A percentile compares a stretch with the other conserved stretches of the same genome.
phyloP scores from a whole-genome alignment of 1,140 invertebrate species.

The Brachionus calyciflorus region DNA sequence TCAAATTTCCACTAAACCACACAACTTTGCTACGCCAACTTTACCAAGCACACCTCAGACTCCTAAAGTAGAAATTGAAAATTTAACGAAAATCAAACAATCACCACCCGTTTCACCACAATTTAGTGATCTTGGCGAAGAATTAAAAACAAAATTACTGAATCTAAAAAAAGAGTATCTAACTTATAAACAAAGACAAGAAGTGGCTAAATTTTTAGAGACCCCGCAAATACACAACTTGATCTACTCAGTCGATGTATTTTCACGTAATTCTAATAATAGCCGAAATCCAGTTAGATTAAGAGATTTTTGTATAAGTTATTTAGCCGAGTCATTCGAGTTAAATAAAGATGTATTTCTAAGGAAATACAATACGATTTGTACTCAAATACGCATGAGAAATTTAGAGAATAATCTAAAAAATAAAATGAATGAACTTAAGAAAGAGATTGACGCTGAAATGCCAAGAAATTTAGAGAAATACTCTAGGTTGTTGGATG shows the following conservation, averaged over 20 bases:
- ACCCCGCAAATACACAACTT: background rate
- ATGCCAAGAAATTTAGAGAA: conserved; percentile 1
- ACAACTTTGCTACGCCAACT: background rate
- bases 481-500: background rate
- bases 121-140: background rate
- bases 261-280: background rate
- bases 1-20: background rate
- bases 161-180: conserved; percentile 16
- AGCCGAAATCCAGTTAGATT: background rate
- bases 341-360: background rate
- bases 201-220: conserved; percentile 7
- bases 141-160: background rate
- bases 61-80: background rate
- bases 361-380: background rate
- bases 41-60: background rate
- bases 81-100: background rate
- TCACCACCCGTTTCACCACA: background rate
- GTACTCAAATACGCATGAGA: background rate
- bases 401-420: background rate
- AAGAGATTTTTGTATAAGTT: background rate
- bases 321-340: background rate
- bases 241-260: conserved; percentile 3
- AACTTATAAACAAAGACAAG: conserved; percentile 6
- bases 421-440: conserved; percentile 11
- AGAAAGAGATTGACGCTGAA: conserved; percentile 16